Evolutionary conservation across 2,797 vertebrate species (phyloP).

Genomic region (Champsocephalus esox): DNA sequence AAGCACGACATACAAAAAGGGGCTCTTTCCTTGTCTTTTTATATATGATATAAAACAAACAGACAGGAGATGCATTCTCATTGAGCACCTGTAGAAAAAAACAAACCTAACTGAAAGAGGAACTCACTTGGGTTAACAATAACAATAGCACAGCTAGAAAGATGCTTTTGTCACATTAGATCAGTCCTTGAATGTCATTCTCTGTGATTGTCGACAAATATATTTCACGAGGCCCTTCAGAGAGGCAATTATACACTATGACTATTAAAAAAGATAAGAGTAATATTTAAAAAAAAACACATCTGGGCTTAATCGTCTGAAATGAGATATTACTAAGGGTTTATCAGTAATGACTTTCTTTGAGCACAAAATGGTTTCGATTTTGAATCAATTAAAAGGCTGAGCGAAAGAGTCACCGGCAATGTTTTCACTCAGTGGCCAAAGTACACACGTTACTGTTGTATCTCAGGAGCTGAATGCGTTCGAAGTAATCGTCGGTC

Average conservation of each 20-base stretch:
- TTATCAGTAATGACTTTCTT: slow-evolving; percentile 33
- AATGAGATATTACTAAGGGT: slow-evolving; percentile 30
- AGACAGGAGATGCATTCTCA: slow-evolving; percentile 62
- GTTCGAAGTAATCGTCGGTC: slow-evolving; percentile 83
- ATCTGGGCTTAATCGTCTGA: slow-evolving; percentile 37
- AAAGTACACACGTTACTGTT: slow-evolving; percentile 76
- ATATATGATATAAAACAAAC: slow-evolving; percentile 74
- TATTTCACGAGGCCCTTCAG: slow-evolving; percentile 38
- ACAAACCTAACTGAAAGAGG: slow-evolving; percentile 43
- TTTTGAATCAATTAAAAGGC: slow-evolving; percentile 52
- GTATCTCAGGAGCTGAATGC: slow-evolving; percentile 82
- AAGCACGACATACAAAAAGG: slow-evolving; percentile 4
- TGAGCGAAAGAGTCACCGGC: neutral
- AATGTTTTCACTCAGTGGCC: slow-evolving; percentile 41
- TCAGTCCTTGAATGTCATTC: slow-evolving; percentile 29
- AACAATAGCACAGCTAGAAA: slow-evolving; percentile 53
- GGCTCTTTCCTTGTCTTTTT: slow-evolving; percentile 46
- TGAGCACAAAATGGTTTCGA: slow-evolving; percentile 51
- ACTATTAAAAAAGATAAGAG: slow-evolving; percentile 34
- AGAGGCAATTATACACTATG: slow-evolving; percentile 16
- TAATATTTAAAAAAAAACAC: slow-evolving; percentile 41
- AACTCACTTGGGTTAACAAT: slow-evolving; percentile 49
- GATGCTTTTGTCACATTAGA: slow-evolving; percentile 30
- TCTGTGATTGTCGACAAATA: slow-evolving; percentile 67
- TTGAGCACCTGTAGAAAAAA: slow-evolving; percentile 65